These are phyloP conservation scores for Apodemia zela DNA, from an alignment of 2,888 invertebrate species.

Conservation along the genomic window DNA sequence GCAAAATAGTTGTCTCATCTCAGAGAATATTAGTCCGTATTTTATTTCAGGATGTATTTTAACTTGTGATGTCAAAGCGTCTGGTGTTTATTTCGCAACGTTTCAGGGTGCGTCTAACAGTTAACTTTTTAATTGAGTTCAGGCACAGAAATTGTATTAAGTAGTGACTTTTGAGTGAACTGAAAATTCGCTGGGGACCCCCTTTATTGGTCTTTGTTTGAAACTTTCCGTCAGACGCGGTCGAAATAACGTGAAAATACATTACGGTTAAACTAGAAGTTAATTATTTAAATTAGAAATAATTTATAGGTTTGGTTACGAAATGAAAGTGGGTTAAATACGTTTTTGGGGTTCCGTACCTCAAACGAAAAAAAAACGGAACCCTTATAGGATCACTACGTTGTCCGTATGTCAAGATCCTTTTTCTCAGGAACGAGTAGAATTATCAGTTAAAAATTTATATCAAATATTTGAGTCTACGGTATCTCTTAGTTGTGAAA, in stretches of 20 bases:
- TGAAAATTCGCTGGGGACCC: neutral
- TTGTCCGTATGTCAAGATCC: too few relatives aligned
- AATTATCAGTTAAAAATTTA: too few relatives aligned
- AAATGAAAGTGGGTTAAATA: too few relatives aligned
- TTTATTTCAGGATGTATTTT: neutral
- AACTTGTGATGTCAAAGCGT: neutral
- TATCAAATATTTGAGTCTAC: too few relatives aligned
- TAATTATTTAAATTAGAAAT: neutral
- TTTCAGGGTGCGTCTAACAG: neutral
- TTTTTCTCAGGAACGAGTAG: too few relatives aligned
- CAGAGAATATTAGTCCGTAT: neutral
- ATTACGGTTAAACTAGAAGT: neutral
- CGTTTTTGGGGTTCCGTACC: too few relatives aligned
- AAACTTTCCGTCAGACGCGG: constrained; percentile 19
- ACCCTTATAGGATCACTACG: too few relatives aligned
- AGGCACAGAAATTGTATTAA: constrained; percentile 10
- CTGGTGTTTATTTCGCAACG: neutral
- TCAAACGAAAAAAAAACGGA: too few relatives aligned
- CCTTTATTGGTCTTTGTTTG: constrained; percentile 14
- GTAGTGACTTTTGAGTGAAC: constrained; percentile 15
- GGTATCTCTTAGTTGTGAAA: too few relatives aligned
- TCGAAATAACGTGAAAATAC: constrained; percentile 15
- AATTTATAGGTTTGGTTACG: too few relatives aligned
- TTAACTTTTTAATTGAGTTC: constrained; percentile 20
- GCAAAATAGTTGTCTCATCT: neutral